Percentiles rank a stretch among this genome's conserved stretches.
These are phyloP conservation scores for Panthera leo DNA, from an alignment of 2,113 vertebrate genomes.

Conservation along the genomic window DNA sequence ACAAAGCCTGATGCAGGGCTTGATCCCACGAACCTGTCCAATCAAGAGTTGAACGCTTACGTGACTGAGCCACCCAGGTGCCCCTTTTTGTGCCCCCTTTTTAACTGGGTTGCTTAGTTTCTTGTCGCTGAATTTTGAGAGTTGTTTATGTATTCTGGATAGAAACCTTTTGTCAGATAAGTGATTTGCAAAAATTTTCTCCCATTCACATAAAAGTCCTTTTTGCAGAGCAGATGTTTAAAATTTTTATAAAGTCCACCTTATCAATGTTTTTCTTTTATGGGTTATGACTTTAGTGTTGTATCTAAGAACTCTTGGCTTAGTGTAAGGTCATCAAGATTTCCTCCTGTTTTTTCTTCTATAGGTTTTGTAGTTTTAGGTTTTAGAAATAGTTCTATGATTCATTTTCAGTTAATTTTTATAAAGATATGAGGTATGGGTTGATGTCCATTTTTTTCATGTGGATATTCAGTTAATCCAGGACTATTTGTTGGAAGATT, in stretches of 20 bases:
- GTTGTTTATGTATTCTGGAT: background rate
- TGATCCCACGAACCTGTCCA: too few relatives aligned
- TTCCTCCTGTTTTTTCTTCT: background rate
- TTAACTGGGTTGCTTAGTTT: constrained; percentile 27
- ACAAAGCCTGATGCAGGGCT: too few relatives aligned
- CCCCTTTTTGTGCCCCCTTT: background rate
- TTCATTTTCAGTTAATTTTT: constrained; percentile 18
- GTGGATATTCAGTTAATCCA: background rate
- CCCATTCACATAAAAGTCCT: background rate
- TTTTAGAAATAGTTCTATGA: background rate
- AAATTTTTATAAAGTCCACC: background rate
- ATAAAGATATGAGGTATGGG: background rate
- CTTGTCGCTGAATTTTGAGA: background rate
- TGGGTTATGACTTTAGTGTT: background rate
- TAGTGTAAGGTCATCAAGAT: background rate
- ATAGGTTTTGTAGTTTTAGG: background rate
- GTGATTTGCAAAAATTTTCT: constrained; percentile 17
- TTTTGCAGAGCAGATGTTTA: background rate
- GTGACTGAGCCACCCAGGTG: too few relatives aligned
- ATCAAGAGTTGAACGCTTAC: too few relatives aligned
- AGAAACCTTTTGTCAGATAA: background rate
- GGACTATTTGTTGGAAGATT: background rate
- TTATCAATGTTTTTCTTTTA: background rate
- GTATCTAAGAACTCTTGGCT: background rate
- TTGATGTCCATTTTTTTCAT: background rate